Base-by-base conservation (phyloP, 1,140 invertebrate species). In the Leptestheria dahalacensis region DNA sequence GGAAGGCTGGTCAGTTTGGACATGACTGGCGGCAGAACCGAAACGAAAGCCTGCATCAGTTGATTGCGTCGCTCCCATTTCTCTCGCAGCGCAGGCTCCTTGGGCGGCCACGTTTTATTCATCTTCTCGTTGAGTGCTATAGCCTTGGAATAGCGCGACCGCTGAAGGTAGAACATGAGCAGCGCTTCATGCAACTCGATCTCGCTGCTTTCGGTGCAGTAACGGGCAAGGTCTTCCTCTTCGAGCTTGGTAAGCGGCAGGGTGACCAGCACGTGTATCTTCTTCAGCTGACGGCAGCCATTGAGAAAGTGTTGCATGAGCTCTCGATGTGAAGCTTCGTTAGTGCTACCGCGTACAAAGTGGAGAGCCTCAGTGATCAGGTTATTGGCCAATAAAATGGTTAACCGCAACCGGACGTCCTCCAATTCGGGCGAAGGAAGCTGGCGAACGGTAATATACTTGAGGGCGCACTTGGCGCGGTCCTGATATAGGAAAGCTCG, bases 301-400 rank as follows among this genome's bases (percentile, higher is more conserved):
- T 68, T 59, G 58, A 74, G 74, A 12, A 78, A 69, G 61, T 76
- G 74, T 11, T 65, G 62, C 3, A 78, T 64, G 21, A 77, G 58
- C 26, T 76, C 71, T 49, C 68, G 48, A 11, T 67, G 62, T 62
- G 72, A 74, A 15, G 61, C 64, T 51, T 68, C 60, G 57, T 70
- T 65, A 9, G 70, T 64, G 60, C 70, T 70, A 1, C 69, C 69
- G 12, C 78, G 71, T 64, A 78, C 71, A 57, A 70, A 76, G 51
- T 78, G 73, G 64, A 81, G 76, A 1, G 80, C 81, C 24, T 78
- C 73, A 28, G 76, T 73, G 4, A 78, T 74, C 26, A 79, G 64
- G 10, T 76, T 75, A 68, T 80, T 77, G 23, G 77, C 75, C 2
- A 83, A 71, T 0, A 80, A 72, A 0, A 82, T 67, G 20, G 73